These are phyloP conservation scores for Orussus abietinus DNA, from an alignment of 1,140 invertebrate genomes.

Conservation along the genomic window DNA sequence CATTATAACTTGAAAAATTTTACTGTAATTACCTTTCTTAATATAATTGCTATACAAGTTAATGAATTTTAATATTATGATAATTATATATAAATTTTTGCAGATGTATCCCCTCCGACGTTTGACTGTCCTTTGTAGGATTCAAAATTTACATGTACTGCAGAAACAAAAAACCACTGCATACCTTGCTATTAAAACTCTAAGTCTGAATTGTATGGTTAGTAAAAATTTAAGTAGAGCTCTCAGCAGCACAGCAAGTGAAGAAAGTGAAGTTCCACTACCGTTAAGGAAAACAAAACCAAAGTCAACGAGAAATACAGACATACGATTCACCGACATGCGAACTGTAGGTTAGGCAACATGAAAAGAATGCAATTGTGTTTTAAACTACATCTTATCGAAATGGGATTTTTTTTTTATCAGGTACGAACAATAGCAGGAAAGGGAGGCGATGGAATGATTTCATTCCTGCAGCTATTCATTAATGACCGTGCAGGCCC, in stretches of 20 bases:
- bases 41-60: background rate
- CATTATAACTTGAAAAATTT: constrained; percentile 25
- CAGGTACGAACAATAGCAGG: constrained; percentile 68
- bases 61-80: constrained; percentile 1
- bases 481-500: constrained; percentile 86
- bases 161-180: no score
- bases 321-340: no score
- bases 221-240: no score
- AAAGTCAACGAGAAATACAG: constrained; percentile 46
- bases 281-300: constrained; percentile 55
- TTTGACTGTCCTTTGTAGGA: no score
- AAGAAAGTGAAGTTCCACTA: constrained; percentile 18
- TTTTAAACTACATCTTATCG: no score
- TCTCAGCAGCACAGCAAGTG: no score
- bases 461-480: constrained; percentile 79
- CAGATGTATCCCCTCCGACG: constrained; percentile 33
- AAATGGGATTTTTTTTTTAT: constrained; percentile 1
- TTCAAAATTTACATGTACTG: no score
- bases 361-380: background rate
- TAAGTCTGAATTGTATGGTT: no score
- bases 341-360: no score
- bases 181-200: no score
- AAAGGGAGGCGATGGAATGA: constrained; percentile 86
- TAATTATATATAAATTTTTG: constrained; percentile 15
- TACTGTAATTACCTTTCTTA: constrained; percentile 1